Evolutionary conservation across 1,140 invertebrate genomes (phyloP), one percentile per base, ranked within the genome.

Genomic region (Megalopta genalis): DNA sequence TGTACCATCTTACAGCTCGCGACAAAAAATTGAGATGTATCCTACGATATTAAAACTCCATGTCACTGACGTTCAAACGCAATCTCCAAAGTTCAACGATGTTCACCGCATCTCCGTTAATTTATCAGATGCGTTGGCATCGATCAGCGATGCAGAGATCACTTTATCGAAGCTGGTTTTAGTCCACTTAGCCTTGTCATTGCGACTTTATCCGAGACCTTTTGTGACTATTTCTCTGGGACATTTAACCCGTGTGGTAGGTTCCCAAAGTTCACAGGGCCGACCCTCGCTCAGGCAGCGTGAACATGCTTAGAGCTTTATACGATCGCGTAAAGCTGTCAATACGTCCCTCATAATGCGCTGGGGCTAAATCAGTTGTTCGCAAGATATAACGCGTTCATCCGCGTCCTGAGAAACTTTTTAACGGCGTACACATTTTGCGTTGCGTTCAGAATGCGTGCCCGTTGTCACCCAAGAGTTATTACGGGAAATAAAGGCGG

Each of bases 261-360:
- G 27, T 18, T 64, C 6, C 18, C 5, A 32, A 32, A 10, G 37
- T 18, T 8, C 4, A 7, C 21, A 5, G 32, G 2, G 0, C 25
- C 1, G 18, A 14, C 2, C 39, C 39, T 42, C 2, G 9, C 39
- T 42, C 10, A 2, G 9, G 60, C 6, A n/a, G n/a, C n/a, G n/a
- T n/a, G n/a, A n/a, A n/a, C n/a, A 27, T 46, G 21, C 10, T 68
- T n/a, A 10, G 25, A 9, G 67, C n/a, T 77, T 70, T 37, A 77
- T 21, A 21, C 57, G 42, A 4, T 5, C 65, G n/a, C 57, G 18
- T 70, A 63, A 77, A 63, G 25, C 57, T 77, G 66, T 52, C 39
- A 68, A 65, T 65, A 14, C 64, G 21, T 23, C 1, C 6, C 0
- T 2, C 9, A 39, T 5, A n/a, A 59, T 7, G 52, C 37, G 0